A percentile compares a stretch with the other conserved stretches of the same genome.
Evolutionary conservation across 2,113 vertebrate genomes (phyloP).

Genomic region (Zosterops japonicus): DNA sequence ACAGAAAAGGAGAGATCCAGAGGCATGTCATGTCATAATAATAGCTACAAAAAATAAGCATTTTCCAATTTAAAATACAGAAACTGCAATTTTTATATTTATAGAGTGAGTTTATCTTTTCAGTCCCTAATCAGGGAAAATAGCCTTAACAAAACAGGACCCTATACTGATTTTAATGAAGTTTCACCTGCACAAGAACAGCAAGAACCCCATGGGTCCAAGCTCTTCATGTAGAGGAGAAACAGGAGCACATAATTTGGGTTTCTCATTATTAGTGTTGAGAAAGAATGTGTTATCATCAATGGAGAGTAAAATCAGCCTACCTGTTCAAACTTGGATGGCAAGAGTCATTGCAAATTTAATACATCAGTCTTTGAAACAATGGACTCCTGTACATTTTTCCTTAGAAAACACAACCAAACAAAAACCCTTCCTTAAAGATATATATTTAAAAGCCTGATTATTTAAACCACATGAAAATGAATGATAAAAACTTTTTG

Average conservation of each 20-base stretch:
- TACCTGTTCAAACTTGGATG: background rate
- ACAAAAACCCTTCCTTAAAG: background rate
- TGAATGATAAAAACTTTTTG: background rate
- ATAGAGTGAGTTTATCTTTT: background rate
- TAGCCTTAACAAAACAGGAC: background rate
- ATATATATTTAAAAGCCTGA: background rate
- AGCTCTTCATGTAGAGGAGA: background rate
- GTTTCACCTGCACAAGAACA: background rate
- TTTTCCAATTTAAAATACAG: background rate
- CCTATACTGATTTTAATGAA: background rate
- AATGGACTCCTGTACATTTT: background rate
- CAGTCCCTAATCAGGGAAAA: background rate
- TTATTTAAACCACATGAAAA: slow-evolving; percentile 1
- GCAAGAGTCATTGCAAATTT: background rate
- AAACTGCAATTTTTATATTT: background rate
- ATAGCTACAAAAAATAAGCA: background rate
- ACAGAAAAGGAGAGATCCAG: background rate
- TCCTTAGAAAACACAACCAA: background rate
- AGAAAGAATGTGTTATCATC: background rate
- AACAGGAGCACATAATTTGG: background rate
- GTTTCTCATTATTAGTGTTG: background rate
- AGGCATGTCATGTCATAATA: background rate
- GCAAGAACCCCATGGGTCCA: background rate
- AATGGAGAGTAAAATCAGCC: background rate
- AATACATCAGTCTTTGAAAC: background rate